These are phyloP conservation scores for Monoplex corrugatus DNA, from an alignment of 2,888 invertebrate genomes.

Conservation along the genomic window DNA sequence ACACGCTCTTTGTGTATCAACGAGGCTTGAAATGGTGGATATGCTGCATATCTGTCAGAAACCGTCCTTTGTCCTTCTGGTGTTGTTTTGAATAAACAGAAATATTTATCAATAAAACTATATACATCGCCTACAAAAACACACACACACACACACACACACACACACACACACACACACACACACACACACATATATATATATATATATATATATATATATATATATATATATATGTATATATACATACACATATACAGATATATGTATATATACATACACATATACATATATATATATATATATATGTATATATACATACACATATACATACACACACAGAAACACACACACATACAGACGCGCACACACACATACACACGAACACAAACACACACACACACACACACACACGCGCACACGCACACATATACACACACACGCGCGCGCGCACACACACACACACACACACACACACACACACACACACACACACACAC, in stretches of 20 bases:
- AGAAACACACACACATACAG: neutral
- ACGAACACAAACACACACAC: neutral
- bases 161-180: constrained; percentile 9
- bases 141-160: too few species aligned
- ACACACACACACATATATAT: too few species aligned
- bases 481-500: constrained; percentile 19
- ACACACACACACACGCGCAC: neutral
- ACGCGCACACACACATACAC: constrained; percentile 16
- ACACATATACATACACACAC: neutral
- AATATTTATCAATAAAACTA: too few species aligned
- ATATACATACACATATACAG: neutral
- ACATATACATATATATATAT: constrained; percentile 25
- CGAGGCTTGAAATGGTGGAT: too few species aligned
- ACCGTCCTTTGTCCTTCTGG: too few species aligned
- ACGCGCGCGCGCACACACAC: neutral
- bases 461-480: constrained; percentile 28
- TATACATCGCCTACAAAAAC: too few species aligned
- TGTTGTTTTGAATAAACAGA: too few species aligned
- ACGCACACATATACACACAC: neutral
- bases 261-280: neutral
- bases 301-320: neutral
- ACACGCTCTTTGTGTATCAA: too few species aligned
- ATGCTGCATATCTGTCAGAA: too few species aligned
- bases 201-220: too few species aligned
- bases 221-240: too few species aligned